Conservation (phyloP, 2,113 vertebrate species). For the Oplegnathus fasciatus region DNA sequence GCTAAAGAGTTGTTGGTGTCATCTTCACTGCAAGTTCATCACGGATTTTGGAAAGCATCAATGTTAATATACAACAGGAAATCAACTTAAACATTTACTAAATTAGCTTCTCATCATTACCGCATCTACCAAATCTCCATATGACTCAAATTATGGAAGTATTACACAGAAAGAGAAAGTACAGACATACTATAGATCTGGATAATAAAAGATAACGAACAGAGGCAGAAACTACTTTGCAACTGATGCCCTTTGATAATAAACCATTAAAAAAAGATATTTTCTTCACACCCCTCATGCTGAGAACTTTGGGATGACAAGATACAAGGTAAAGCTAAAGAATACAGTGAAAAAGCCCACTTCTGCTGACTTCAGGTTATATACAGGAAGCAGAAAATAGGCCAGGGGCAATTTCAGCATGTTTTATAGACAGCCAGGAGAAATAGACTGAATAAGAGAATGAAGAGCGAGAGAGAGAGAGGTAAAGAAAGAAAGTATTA, state of each 20-base stretch:
- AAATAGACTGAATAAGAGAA: slow-evolving; percentile 2
- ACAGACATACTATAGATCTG: neutral
- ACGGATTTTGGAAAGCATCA: neutral
- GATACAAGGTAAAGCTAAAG: slow-evolving; percentile 15
- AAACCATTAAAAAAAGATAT: neutral
- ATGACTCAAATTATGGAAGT: neutral
- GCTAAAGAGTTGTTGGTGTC: neutral
- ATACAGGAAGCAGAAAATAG: slow-evolving; percentile 51
- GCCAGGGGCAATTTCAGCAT: slow-evolving; percentile 38
- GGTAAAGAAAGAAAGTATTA: neutral
- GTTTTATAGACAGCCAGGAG: slow-evolving; percentile 32
- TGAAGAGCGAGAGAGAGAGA: neutral
- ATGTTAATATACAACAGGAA: neutral
- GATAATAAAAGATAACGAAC: neutral
- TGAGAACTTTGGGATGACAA: slow-evolving; percentile 31
- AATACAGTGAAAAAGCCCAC: slow-evolving; percentile 11
- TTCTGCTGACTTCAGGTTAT: slow-evolving; percentile 46
- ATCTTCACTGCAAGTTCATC: neutral
- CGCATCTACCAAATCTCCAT: neutral
- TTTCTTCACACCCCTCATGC: neutral
- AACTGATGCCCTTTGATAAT: slow-evolving; percentile 16
- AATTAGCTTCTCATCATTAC: neutral
- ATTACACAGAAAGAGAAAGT: neutral
- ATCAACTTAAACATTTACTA: neutral
- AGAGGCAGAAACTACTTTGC: neutral